phyloP scores from a whole-genome alignment of 2,113 vertebrate species.

The Geothlypis trichas region DNA sequence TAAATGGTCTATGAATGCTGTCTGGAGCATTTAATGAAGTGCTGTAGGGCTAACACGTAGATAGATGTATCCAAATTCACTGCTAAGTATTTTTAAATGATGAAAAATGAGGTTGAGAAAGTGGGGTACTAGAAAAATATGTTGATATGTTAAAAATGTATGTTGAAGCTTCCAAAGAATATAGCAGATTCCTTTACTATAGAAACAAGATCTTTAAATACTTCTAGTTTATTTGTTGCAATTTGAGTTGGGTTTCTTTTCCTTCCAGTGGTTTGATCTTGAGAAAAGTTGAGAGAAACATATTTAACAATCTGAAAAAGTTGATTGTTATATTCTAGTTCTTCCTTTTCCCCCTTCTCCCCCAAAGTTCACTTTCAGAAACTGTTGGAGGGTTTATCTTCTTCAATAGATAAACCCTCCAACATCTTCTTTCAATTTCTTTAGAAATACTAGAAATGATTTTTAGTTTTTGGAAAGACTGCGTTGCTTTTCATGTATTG shows the following conservation, averaged over 20 bases:
- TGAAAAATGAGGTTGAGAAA: not conserved
- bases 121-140: not conserved
- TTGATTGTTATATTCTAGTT: not conserved
- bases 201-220: not conserved
- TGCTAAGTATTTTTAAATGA: not conserved
- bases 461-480: not conserved
- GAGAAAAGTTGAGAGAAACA: not conserved
- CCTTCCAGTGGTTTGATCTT: not conserved
- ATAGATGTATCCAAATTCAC: not conserved
- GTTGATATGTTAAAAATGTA: not conserved
- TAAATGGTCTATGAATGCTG: slow-evolving; percentile 37
- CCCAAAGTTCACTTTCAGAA: not conserved
- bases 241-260: not conserved
- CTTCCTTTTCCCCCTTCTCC: not conserved
- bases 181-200: not conserved
- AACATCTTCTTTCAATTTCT: not conserved
- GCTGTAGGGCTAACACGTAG: not conserved
- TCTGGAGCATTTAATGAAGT: slow-evolving; percentile 18
- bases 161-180: not conserved
- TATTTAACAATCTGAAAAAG: not conserved
- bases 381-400: not conserved
- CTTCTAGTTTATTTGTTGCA: not conserved
- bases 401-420: not conserved
- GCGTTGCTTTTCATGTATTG: not conserved
- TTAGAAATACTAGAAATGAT: not conserved